Evolutionary conservation across 2,888 invertebrate genomes (phyloP), one percentile per base, ranked within the genome.

Genomic region (Ichneumoninae sp.): DNA sequence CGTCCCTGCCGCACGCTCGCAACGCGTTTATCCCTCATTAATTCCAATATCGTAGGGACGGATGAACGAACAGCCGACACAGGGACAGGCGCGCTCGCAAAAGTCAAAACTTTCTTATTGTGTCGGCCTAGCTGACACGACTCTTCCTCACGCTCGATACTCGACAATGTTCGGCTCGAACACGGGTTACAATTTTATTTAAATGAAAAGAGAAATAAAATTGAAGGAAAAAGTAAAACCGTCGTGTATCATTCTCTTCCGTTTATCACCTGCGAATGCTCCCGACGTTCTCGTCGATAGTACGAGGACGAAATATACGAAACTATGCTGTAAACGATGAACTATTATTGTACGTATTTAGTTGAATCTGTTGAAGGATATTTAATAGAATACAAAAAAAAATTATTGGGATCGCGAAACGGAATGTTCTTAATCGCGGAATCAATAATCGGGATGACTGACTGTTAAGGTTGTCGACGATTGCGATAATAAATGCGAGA

Each of bases 91-190:
- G 44, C 44, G 68, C 30, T 33, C 33, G 57, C 65, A 44, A 65
- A 19, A 26, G 65, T 80, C 66, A 19, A 16, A 75, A 80, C 74
- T 83, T 83, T 83, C 71, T 75, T 80, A 66, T 83, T 63, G 66
- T 80, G 44, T 40, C 33, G 65, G 47, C 75, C 66, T 71, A 50
- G 36, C 40, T 66, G 47, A 71, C 44, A 22, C 66, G 13, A 68
- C 52, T 47, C 44, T 83, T 80, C 79, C 70, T 76, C 50, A 54
- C 30, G 63, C 10, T 70, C 80, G 75, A 76, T 83, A 66, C 44
- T 77, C 65, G 30, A n/a, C 63, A 16, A 16, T n/a, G 30, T 7
- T 63, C 57, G 63, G 63, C 16, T 19, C 26, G 16, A 69, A 50
- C 7, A 50, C 26, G 19, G 57, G 57, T 22, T 16, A 26, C 52